Conservation (phyloP, 2,113 vertebrate genomes). For the Odocoileus virginianus region DNA sequence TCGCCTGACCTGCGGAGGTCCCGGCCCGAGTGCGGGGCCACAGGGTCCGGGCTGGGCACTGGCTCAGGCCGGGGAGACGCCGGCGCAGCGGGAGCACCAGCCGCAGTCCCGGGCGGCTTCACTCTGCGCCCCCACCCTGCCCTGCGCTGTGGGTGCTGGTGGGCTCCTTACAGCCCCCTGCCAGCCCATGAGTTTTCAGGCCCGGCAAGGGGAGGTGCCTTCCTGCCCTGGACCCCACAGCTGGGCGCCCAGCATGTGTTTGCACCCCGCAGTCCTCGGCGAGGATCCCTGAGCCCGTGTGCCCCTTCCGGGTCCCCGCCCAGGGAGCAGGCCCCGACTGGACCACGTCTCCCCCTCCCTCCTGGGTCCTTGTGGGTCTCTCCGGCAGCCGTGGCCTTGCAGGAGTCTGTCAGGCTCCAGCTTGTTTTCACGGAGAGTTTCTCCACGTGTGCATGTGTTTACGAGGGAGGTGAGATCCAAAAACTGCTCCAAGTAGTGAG, state of each 20-base stretch:
- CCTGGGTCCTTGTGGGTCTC: accelerated
- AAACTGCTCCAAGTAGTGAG: background rate
- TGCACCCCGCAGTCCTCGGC: accelerated
- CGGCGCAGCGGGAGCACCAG: accelerated
- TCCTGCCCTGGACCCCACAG: background rate
- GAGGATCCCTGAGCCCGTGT: background rate
- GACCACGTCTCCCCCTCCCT: no score
- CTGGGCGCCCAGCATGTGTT: background rate
- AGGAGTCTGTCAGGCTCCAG: background rate
- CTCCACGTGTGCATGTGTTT: background rate
- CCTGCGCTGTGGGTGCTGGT: background rate
- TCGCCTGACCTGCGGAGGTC: accelerated
- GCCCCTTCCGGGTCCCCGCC: no score
- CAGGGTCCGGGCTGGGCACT: accelerated
- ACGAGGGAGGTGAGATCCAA: background rate
- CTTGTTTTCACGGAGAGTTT: background rate
- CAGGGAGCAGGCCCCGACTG: no score
- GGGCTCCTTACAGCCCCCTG: background rate
- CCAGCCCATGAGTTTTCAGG: background rate
- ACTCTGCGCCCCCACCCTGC: background rate
- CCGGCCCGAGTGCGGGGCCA: accelerated
- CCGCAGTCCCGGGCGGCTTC: background rate
- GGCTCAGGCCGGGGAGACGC: background rate
- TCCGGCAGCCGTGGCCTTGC: no score
- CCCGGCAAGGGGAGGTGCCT: background rate